Percentiles rank a stretch among this genome's conserved stretches.
Evolutionary conservation across 1,140 invertebrate species (phyloP).

Genomic region (Anoplolepis gracilipes): DNA sequence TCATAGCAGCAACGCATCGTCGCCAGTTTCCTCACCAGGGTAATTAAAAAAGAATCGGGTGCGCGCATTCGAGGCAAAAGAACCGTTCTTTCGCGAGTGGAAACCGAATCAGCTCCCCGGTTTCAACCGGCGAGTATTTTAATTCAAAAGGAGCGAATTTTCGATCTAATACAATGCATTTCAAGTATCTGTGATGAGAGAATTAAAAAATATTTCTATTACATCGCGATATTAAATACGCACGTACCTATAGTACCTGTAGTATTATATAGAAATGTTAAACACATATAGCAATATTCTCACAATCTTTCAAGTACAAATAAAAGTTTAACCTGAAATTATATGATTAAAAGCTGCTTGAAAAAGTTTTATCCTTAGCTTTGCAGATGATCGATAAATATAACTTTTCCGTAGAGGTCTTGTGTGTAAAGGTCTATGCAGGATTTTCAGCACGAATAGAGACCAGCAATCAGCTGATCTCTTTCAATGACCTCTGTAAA

Average conservation of each 20-base stretch:
- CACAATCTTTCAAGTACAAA: neutral
- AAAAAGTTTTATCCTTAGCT: neutral
- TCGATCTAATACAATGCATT: neutral
- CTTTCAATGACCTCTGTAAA: neutral
- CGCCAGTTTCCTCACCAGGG: constrained; percentile 63
- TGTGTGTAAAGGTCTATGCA: neutral
- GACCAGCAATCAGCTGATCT: neutral
- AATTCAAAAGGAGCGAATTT: neutral
- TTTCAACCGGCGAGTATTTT: neutral
- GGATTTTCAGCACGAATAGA: neutral
- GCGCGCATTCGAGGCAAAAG: neutral
- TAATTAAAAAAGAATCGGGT: constrained; percentile 31
- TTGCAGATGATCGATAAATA: neutral
- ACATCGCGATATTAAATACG: neutral
- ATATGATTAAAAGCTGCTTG: neutral
- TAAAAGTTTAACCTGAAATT: neutral
- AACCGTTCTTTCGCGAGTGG: neutral
- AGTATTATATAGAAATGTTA: neutral
- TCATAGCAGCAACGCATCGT: constrained; percentile 56
- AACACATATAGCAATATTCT: neutral
- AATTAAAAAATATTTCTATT: neutral
- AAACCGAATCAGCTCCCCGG: neutral
- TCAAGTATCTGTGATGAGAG: neutral
- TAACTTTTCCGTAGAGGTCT: neutral
- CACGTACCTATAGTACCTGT: neutral